Evolutionary conservation across 2,888 invertebrate species (phyloP), one percentile per base, ranked within the genome.

Genomic region (Uropetala carovei): DNA sequence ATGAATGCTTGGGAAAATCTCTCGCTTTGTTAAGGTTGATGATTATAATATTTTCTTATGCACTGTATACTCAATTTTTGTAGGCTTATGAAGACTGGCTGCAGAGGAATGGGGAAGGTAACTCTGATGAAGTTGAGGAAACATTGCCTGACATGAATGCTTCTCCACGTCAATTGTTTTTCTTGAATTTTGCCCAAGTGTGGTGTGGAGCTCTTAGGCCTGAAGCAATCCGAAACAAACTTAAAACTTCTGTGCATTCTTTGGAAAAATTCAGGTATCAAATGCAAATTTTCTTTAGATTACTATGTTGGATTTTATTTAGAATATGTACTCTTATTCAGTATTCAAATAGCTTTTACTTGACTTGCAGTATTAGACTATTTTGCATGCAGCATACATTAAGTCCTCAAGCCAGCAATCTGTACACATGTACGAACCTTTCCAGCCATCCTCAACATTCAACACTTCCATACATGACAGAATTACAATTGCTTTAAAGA

Each of bases 221-320:
- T 2, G 98, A 98, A 95, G 98, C 98, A 4, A 97, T 97, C 94
- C 96, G 97, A 68, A 98, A 97, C 94, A 97, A 98, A 94, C 95
- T 98, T 56, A 97, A 98, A 94, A 98, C 97, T 1, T 98, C 98
- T 0, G 97, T 98, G 0, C 98, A 98, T 94, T 97, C 98, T 13
- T 98, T 98, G 0, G 98, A 98, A 5, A 96, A 97, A 91, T 98
- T 97, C 95, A 96, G 98, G 93, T 94, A 93, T 57, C 43, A 7
- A 30, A 59, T 27, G 22, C 43, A 43, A 43, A 43, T 43, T 43
- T 43, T 68, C 22, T 43, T 43, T 43, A 43, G 43, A 43, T 43
- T 43, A n/a, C n/a, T n/a, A 43, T 43, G 43, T 43, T 43, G 5
- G 43, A 43, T 43, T 3, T 43, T 43, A 43, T 43, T 43, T 43